Evolutionary conservation across 2,113 vertebrate species (phyloP).

Genomic region (Heptranchias perlo): DNA sequence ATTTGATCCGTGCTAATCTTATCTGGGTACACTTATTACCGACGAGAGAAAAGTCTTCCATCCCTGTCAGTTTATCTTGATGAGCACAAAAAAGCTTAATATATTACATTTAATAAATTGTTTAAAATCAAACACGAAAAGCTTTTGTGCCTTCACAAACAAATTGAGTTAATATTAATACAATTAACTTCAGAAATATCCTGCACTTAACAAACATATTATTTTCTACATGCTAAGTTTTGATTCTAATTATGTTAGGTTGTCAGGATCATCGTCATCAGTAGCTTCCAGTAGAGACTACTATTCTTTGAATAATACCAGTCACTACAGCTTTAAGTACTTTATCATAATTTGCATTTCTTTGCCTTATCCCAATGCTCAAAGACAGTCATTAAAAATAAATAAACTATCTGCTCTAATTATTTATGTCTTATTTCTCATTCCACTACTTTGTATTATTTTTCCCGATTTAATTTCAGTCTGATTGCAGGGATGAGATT

Average conservation of each 20-base stretch:
- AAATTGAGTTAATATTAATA: background rate
- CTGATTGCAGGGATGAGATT: background rate
- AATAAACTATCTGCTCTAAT: conserved; percentile 8
- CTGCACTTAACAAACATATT: background rate
- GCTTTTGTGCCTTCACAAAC: background rate
- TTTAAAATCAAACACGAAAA: background rate
- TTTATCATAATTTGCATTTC: background rate
- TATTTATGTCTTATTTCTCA: conserved; percentile 1
- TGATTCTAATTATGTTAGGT: background rate
- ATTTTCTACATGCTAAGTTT: background rate
- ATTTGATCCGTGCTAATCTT: background rate
- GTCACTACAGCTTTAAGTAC: background rate
- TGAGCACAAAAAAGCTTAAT: background rate
- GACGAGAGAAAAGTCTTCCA: background rate
- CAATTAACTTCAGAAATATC: background rate
- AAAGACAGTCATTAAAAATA: background rate
- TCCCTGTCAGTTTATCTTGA: background rate
- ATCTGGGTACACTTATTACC: background rate
- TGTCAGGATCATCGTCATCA: background rate
- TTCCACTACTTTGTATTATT: background rate
- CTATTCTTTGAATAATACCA: conserved; percentile 13
- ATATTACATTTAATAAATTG: background rate
- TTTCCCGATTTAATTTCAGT: background rate
- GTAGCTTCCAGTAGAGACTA: background rate
- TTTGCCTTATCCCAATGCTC: background rate